Evolutionary conservation across 2,888 invertebrate genomes (phyloP).

Genomic region (Cynaeus angustus): DNA sequence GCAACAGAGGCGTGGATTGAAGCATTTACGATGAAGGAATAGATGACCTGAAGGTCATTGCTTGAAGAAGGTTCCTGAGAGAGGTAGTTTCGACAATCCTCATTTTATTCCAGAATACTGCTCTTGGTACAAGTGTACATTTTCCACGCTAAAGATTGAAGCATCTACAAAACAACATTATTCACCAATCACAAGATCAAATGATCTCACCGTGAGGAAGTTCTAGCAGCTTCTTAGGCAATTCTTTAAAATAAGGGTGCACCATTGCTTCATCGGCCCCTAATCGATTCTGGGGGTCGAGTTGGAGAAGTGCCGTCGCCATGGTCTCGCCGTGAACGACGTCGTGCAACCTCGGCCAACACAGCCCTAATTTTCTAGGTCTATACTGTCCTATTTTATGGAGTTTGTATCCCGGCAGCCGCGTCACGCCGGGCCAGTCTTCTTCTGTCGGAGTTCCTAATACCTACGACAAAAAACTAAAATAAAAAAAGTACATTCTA

Average conservation of each 20-base stretch:
- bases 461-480: constrained; percentile 73
- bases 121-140: constrained; percentile 89
- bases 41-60: constrained; percentile 59
- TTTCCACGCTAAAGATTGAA: constrained; percentile 96
- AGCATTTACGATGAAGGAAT: constrained; percentile 43
- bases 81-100: constrained; percentile 61
- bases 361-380: constrained; percentile 85
- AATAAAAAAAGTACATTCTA: neutral
- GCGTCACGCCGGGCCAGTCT: constrained; percentile 93
- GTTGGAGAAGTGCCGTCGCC: constrained; percentile 88
- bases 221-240: constrained; percentile 92
- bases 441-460: constrained; percentile 96
- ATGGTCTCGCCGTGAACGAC: constrained; percentile 92
- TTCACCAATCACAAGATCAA: neutral
- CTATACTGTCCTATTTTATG: constrained; percentile 84
- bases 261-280: constrained; percentile 90
- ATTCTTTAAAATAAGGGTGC: constrained; percentile 92
- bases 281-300: constrained; percentile 90
- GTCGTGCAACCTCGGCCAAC: constrained; percentile 93
- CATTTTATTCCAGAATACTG: constrained; percentile 73
- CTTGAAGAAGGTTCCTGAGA: constrained; percentile 65
- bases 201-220: constrained; percentile 90
- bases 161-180: constrained; percentile 82
- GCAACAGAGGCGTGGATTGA: constrained; percentile 40
- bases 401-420: constrained; percentile 88